A percentile compares a stretch with the other conserved stretches of the same genome.
phyloP scores from a whole-genome alignment of 1,140 invertebrate genomes.

The Campoletis sonorensis region DNA sequence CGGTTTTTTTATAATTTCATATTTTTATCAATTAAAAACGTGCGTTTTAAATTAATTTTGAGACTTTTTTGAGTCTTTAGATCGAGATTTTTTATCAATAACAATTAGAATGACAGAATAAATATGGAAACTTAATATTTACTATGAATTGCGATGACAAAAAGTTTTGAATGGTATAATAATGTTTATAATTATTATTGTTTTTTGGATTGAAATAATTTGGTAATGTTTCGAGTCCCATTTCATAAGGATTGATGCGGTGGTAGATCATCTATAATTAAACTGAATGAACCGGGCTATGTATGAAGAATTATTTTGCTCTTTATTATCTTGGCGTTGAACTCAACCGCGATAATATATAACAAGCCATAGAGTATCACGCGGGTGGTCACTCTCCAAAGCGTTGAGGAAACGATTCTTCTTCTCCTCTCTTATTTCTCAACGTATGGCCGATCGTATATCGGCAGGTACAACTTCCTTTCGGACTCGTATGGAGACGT shows the following conservation, averaged over 20 bases:
- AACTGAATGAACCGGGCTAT: neutral
- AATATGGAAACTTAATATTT: no score
- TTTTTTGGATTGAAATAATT: no score
- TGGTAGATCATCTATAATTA: neutral
- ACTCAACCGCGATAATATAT: constrained; percentile 5
- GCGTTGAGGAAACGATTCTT: constrained; percentile 16
- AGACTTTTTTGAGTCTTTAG: no score
- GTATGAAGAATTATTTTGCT: neutral
- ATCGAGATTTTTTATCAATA: no score
- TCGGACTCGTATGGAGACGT: constrained; percentile 71
- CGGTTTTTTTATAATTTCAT: no score
- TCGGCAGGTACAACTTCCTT: constrained; percentile 73
- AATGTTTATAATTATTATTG: no score
- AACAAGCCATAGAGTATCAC: constrained; percentile 60
- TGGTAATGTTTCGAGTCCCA: neutral
- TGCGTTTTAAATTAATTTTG: no score
- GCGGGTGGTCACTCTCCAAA: constrained; percentile 67
- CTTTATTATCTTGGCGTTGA: neutral
- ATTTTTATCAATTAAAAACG: no score
- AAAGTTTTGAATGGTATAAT: no score
- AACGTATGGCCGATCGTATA: constrained; percentile 67
- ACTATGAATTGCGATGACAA: no score
- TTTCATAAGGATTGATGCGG: neutral
- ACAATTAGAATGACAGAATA: no score
- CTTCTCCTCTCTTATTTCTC: constrained; percentile 56